Conservation (phyloP, 1,140 invertebrate species). For the Dreissena rostriformis region DNA sequence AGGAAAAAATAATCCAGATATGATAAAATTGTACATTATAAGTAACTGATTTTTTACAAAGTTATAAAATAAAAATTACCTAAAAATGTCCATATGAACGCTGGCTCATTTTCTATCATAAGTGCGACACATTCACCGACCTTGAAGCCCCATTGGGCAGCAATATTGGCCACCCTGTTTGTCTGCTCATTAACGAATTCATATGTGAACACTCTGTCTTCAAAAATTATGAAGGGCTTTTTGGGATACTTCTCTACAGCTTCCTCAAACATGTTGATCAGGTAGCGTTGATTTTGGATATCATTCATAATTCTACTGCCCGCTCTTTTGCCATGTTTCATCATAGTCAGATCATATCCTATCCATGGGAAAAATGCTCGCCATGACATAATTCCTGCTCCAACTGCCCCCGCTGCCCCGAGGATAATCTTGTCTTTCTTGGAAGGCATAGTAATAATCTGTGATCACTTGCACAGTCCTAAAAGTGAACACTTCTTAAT, state of each 20-base stretch:
- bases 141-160: slow-evolving; percentile 58
- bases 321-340: slow-evolving; percentile 42
- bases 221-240: slow-evolving; percentile 70
- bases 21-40: no score
- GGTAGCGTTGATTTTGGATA: slow-evolving; percentile 29
- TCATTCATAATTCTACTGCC: slow-evolving; percentile 9
- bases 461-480: no score
- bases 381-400: slow-evolving; percentile 55
- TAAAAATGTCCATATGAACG: slow-evolving; percentile 75
- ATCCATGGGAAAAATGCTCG: slow-evolving; percentile 64
- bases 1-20: no score
- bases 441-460: slow-evolving; percentile 36
- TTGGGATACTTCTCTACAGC: slow-evolving; percentile 57
- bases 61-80: slow-evolving; percentile 65
- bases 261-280: slow-evolving; percentile 73
- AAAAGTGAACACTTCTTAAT: no score
- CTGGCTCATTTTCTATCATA: slow-evolving; percentile 72
- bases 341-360: slow-evolving; percentile 58
- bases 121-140: slow-evolving; percentile 70
- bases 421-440: slow-evolving; percentile 44
- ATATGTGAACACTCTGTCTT: slow-evolving; percentile 68
- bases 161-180: slow-evolving; percentile 70
- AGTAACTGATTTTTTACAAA: no score
- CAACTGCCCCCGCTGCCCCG: slow-evolving; percentile 43
- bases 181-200: slow-evolving; percentile 70